Percentiles rank a stretch among this genome's conserved stretches.
phyloP scores from a whole-genome alignment of 2,888 invertebrate species.

The Andrena flavipes region DNA sequence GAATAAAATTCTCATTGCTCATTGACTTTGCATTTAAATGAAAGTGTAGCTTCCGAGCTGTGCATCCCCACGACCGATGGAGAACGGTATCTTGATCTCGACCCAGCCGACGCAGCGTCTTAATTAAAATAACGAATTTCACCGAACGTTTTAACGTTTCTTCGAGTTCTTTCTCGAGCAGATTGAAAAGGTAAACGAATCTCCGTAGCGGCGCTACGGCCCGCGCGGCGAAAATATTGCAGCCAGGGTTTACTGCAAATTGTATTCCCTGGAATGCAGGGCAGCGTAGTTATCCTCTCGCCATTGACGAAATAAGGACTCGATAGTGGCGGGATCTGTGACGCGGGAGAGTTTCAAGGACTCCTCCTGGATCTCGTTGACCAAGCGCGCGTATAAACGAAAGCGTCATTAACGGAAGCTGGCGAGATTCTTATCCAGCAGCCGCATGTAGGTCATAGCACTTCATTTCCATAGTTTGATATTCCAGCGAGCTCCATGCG shows the following conservation, averaged over 20 bases:
- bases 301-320: background rate
- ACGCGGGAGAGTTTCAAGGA: background rate
- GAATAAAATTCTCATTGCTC: constrained; percentile 53
- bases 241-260: constrained; percentile 35
- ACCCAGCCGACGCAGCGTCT: constrained; percentile 18
- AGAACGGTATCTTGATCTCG: constrained; percentile 49
- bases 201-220: background rate
- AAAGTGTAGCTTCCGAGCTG: constrained; percentile 61
- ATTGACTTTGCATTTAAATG: constrained; percentile 69
- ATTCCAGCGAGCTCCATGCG: constrained; percentile 36
- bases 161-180: background rate
- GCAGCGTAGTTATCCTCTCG: background rate
- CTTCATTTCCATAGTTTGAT: constrained; percentile 50
- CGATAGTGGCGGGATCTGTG: constrained; percentile 8
- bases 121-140: constrained; percentile 65
- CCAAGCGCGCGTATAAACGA: background rate
- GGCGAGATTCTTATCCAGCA: constrained; percentile 35
- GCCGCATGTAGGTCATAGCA: constrained; percentile 35
- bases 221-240: background rate
- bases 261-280: constrained; percentile 12
- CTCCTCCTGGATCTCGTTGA: background rate
- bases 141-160: constrained; percentile 1
- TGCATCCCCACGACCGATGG: constrained; percentile 36
- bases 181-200: constrained; percentile 21
- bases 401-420: constrained; percentile 20